phyloP scores from a whole-genome alignment of 2,113 vertebrate species.

The Podarcis raffonei region DNA sequence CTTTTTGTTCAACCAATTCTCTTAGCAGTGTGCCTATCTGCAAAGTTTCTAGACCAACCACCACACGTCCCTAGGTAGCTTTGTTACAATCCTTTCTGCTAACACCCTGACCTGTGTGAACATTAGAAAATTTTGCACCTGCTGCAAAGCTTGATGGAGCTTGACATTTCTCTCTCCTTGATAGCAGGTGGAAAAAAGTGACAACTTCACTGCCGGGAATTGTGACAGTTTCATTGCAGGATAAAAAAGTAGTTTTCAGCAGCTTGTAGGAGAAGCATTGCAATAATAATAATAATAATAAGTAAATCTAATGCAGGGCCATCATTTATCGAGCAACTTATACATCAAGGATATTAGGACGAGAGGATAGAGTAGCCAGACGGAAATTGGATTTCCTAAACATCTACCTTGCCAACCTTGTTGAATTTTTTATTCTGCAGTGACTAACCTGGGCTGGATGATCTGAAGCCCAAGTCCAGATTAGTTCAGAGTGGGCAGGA shows the following conservation, averaged over 20 bases:
- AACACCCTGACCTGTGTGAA: slow-evolving; percentile 21
- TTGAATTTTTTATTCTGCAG: slow-evolving; percentile 46
- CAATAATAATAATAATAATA: slow-evolving; percentile 33
- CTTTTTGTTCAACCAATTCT: not conserved
- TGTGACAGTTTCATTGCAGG: slow-evolving; percentile 55
- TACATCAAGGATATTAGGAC: slow-evolving; percentile 49
- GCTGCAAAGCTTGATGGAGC: slow-evolving; percentile 28
- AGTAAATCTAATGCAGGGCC: not conserved
- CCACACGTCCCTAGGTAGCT: not conserved
- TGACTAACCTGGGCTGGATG: not conserved
- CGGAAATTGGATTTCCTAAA: slow-evolving; percentile 55
- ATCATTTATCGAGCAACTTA: slow-evolving; percentile 42
- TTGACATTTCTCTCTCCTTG: slow-evolving; percentile 54
- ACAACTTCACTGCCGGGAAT: slow-evolving; percentile 41
- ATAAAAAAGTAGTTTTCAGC: slow-evolving; percentile 52
- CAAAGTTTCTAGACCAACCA: not conserved
- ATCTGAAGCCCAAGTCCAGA: not conserved
- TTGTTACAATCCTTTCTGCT: not conserved
- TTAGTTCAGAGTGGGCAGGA: not conserved
- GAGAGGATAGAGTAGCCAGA: slow-evolving; percentile 54
- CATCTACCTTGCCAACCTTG: slow-evolving; percentile 53
- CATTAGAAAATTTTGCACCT: not conserved
- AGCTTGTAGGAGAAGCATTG: slow-evolving; percentile 40
- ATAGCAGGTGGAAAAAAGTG: slow-evolving; percentile 41
- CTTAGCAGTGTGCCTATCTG: not conserved